phyloP scores from a whole-genome alignment of 92 coral and sea anemone species.

The Phenganax marumi region DNA sequence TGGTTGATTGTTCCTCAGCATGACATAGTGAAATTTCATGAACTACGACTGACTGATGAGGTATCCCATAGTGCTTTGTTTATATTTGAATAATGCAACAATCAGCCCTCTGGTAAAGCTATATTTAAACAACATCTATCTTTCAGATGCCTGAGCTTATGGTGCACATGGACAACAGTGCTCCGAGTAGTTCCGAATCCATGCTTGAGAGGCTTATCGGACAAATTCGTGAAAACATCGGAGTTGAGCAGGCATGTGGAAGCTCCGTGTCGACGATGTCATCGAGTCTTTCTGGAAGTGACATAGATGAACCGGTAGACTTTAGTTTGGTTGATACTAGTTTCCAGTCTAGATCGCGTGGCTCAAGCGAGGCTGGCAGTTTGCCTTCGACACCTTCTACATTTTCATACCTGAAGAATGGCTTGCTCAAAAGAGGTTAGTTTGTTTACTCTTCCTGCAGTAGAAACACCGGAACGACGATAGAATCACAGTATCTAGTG shows the following conservation, averaged over 20 bases:
- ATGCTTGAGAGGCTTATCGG: conserved; percentile 85
- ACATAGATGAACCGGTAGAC: conserved; percentile 71
- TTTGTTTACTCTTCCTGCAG: neutral
- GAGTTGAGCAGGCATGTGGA: conserved; percentile 87
- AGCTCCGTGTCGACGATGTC: conserved; percentile 60
- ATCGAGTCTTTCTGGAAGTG: conserved; percentile 73
- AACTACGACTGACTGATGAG: conserved; percentile 79
- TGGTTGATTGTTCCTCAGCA: conserved; percentile 84
- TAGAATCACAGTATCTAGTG: neutral
- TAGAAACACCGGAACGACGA: neutral
- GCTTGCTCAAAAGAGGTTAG: conserved; percentile 48
- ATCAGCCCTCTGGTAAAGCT: no score
- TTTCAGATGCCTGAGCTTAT: conserved; percentile 30
- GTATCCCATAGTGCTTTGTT: no score
- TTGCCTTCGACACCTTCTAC: conserved; percentile 68
- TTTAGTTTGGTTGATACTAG: conserved; percentile 73
- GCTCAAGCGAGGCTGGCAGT: conserved; percentile 64
- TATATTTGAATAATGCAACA: conserved; percentile 45
- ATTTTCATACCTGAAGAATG: conserved; percentile 55
- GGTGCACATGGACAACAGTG: conserved; percentile 36
- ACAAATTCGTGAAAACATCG: conserved; percentile 90
- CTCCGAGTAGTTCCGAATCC: conserved; percentile 53
- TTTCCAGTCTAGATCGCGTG: conserved; percentile 68
- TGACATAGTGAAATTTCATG: conserved; percentile 90
- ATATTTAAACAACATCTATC: no score